These are phyloP conservation scores for Cataglyphis rosenhaueri DNA, from an alignment of 2,888 invertebrate genomes.

Conservation along the genomic window DNA sequence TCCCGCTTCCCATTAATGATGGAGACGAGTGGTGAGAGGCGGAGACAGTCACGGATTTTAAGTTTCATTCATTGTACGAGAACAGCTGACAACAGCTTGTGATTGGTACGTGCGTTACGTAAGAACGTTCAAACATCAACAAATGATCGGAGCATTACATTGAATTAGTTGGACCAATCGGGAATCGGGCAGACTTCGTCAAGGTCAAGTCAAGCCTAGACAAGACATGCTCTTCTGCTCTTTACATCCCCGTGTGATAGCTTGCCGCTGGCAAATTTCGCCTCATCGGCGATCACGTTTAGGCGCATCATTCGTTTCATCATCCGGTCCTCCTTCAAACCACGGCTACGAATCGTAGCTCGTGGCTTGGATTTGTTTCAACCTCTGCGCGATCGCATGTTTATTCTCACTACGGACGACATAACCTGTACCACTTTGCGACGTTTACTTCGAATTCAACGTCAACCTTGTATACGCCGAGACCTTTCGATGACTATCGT, in stretches of 20 bases:
- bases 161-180: not conserved
- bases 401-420: not conserved
- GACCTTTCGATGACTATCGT: no score
- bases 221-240: conserved; percentile 72
- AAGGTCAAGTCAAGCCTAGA: no score
- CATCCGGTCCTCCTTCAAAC: not conserved
- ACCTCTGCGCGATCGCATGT: no score
- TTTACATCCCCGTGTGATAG: conserved; percentile 40
- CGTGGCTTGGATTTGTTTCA: no score
- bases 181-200: conserved; percentile 22
- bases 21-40: conserved; percentile 75
- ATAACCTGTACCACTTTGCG: not conserved
- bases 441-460: not conserved
- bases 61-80: conserved; percentile 65
- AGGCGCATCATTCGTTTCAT: not conserved
- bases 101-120: not conserved
- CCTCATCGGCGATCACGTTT: conserved; percentile 46
- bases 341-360: not conserved
- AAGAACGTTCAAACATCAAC: not conserved
- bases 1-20: no score
- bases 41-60: conserved; percentile 80
- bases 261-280: conserved; percentile 63
- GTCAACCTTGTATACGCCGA: no score
- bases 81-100: not conserved
- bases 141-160: not conserved